These are phyloP conservation scores for Sporophila hypoxantha DNA, from an alignment of 2,113 vertebrate genomes.

Conservation along the genomic window DNA sequence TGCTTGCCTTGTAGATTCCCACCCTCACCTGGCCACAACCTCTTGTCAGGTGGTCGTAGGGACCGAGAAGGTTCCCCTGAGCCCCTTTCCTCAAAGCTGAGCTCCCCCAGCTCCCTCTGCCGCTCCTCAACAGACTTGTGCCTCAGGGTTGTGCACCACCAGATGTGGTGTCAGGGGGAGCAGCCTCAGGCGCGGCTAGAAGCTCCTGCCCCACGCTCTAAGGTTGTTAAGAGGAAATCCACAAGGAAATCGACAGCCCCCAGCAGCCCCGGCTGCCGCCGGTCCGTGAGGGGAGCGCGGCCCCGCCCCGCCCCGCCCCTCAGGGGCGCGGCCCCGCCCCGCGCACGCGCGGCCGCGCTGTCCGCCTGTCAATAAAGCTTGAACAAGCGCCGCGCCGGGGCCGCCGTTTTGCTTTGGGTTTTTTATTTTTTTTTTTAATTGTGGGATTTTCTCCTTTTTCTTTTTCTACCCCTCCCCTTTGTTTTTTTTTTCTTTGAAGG, in stretches of 20 bases:
- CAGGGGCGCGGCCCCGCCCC: no score
- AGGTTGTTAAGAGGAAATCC: fast-evolving
- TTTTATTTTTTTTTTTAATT: neutral
- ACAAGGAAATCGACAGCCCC: no score
- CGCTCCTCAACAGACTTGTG: no score
- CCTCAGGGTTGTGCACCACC: no score
- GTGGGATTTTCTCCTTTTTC: neutral
- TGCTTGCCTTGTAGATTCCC: neutral
- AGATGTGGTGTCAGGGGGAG: neutral
- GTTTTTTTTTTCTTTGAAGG: no score
- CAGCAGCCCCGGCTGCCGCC: neutral
- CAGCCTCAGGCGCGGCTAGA: no score
- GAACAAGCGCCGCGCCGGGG: neutral
- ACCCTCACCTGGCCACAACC: neutral
- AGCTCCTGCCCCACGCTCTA: neutral
- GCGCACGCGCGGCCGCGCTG: neutral
- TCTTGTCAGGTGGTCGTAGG: no score
- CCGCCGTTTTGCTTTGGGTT: neutral
- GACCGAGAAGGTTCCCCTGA: neutral
- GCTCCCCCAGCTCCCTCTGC: neutral
- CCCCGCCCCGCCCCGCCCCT: no score
- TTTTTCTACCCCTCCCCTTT: neutral
- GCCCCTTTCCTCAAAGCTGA: neutral
- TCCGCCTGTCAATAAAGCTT: neutral
- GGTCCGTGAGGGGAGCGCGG: neutral